Percentiles rank a stretch among this genome's conserved stretches.
These are phyloP conservation scores for Diploptera punctata DNA, from an alignment of 2,888 invertebrate species.

Conservation along the genomic window DNA sequence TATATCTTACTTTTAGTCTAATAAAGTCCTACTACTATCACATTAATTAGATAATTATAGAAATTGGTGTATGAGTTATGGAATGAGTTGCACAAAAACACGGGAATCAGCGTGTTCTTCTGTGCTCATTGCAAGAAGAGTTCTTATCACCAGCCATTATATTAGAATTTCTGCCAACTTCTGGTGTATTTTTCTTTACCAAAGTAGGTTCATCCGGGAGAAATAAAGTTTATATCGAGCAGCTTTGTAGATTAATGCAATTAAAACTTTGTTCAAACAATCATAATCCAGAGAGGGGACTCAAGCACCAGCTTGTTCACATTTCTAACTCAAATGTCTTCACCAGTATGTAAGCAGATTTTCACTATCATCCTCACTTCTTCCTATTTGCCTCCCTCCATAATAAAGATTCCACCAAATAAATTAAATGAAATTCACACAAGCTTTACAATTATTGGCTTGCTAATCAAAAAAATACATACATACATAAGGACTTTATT, in stretches of 20 bases:
- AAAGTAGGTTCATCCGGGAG: background rate
- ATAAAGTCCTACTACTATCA: too few species aligned
- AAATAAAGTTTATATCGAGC: constrained; percentile 15
- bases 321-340: too few species aligned
- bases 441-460: too few species aligned
- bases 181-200: background rate
- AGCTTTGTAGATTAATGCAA: constrained; percentile 37
- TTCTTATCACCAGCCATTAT: background rate
- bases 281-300: constrained; percentile 5
- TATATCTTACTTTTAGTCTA: too few species aligned
- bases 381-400: too few species aligned
- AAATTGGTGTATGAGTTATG: background rate
- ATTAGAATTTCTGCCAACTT: constrained; percentile 4
- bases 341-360: background rate
- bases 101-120: background rate
- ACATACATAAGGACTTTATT: too few species aligned
- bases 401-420: too few species aligned
- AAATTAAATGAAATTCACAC: too few species aligned
- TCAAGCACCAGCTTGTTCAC: too few species aligned
- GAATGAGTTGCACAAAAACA: background rate
- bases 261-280: constrained; percentile 37
- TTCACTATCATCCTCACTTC: too few species aligned
- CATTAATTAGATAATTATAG: too few species aligned
- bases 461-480: too few species aligned
- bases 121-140: background rate